Conservation (phyloP, 2,797 vertebrate species). For the Sebastes oblongus region DNA sequence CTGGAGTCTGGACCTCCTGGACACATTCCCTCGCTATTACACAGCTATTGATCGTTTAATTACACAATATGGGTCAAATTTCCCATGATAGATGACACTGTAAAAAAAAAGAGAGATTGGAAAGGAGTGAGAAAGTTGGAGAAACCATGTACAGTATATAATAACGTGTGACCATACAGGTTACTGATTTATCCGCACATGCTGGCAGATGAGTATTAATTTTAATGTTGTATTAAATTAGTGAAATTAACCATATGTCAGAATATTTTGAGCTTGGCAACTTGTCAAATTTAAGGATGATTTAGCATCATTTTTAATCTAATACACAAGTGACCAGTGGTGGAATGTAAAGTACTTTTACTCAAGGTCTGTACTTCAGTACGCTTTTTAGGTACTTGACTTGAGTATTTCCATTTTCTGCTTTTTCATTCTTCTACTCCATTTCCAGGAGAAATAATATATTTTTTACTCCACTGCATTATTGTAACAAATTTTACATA, state of each 20-base stretch:
- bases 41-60: conserved; percentile 70
- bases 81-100: conserved; percentile 66
- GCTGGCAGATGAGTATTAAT: not conserved
- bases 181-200: not conserved
- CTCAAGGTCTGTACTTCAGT: not conserved
- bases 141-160: not conserved
- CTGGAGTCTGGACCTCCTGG: conserved; percentile 30
- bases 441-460: not conserved
- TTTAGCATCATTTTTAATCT: not conserved
- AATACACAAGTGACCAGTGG: not conserved
- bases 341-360: not conserved
- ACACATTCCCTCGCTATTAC: conserved; percentile 55
- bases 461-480: not conserved
- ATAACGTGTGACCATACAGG: not conserved
- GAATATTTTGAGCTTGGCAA: not conserved
- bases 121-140: conserved; percentile 33
- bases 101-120: conserved; percentile 17
- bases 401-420: not conserved
- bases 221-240: not conserved
- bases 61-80: conserved; percentile 64
- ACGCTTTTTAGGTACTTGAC: not conserved
- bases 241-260: not conserved
- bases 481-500: not conserved
- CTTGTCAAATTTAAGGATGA: not conserved
- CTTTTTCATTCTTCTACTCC: not conserved